Percentiles rank a stretch among this genome's conserved stretches.
phyloP scores from a whole-genome alignment of 2,113 vertebrate species.

The Paramisgurnus dabryanus region DNA sequence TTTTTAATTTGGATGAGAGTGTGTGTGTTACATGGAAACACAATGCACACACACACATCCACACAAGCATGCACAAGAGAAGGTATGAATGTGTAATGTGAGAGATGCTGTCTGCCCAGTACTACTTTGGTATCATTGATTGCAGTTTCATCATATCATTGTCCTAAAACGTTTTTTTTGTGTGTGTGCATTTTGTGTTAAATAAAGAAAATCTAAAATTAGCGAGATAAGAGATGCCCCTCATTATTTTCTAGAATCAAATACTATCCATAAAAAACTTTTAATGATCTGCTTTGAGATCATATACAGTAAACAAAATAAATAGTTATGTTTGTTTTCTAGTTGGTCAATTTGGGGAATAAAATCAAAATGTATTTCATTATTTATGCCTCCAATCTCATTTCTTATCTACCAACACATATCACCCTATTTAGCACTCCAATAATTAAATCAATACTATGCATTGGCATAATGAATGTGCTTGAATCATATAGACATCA shows the following conservation, averaged over 20 bases:
- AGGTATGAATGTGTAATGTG: slow-evolving; percentile 26
- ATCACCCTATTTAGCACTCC: slow-evolving; percentile 29
- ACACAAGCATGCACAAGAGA: slow-evolving; percentile 33
- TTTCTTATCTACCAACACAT: slow-evolving; percentile 13
- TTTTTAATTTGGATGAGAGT: slow-evolving; percentile 7
- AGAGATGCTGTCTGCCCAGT: slow-evolving; percentile 37
- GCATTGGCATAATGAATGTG: slow-evolving; percentile 36
- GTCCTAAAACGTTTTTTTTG: slow-evolving; percentile 20
- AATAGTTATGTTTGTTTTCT: too few relatives aligned
- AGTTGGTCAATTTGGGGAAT: background rate
- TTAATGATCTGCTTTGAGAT: slow-evolving; percentile 12
- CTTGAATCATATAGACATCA: slow-evolving; percentile 17
- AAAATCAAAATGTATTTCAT: background rate
- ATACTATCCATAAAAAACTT: slow-evolving; percentile 42
- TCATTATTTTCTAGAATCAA: slow-evolving; percentile 30
- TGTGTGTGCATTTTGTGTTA: slow-evolving; percentile 15
- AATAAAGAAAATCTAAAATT: slow-evolving; percentile 41
- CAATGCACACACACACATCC: background rate
- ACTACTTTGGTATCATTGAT: slow-evolving; percentile 22
- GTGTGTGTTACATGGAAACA: background rate
- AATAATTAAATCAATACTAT: slow-evolving; percentile 22
- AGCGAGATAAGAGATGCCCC: slow-evolving; percentile 6
- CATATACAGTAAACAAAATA: background rate
- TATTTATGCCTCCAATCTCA: slow-evolving; percentile 2
- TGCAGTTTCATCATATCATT: slow-evolving; percentile 2